These are phyloP conservation scores for Camptogramma bilineatum DNA, from an alignment of 2,888 invertebrate species.

Conservation along the genomic window DNA sequence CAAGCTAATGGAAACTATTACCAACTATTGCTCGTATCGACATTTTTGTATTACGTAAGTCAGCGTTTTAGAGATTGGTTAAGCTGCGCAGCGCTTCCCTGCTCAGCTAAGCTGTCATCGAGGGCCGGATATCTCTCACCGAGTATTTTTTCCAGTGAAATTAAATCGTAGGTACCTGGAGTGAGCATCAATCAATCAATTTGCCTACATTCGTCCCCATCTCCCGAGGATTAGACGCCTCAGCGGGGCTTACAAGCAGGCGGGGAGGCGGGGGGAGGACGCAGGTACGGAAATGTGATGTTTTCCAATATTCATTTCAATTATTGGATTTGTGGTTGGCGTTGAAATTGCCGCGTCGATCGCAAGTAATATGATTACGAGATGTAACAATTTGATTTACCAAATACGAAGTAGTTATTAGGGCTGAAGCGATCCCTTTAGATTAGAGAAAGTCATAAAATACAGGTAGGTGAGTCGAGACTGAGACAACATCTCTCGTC, in stretches of 20 bases:
- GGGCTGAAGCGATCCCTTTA: too few species aligned
- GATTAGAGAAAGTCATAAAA: too few species aligned
- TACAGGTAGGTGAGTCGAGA: too few species aligned
- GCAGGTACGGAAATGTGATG: neutral
- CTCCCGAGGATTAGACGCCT: slow-evolving; percentile 19
- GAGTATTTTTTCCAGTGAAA: slow-evolving; percentile 27
- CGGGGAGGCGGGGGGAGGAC: neutral
- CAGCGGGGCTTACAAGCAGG: slow-evolving; percentile 2
- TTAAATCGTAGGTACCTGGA: slow-evolving; percentile 25
- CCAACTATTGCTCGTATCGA: slow-evolving; percentile 6
- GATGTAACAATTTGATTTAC: neutral
- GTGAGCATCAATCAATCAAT: slow-evolving; percentile 33
- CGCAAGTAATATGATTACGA: neutral
- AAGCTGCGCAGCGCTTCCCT: slow-evolving; percentile 2
- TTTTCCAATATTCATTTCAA: slow-evolving; percentile 11
- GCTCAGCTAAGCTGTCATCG: slow-evolving; percentile 9
- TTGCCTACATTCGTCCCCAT: slow-evolving; percentile 20
- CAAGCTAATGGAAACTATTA: neutral
- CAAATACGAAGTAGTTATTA: too few species aligned
- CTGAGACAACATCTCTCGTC: too few species aligned
- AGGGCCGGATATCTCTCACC: slow-evolving; percentile 3
- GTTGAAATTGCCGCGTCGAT: slow-evolving; percentile 7
- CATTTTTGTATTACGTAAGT: slow-evolving; percentile 5
- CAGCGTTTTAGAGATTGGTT: slow-evolving; percentile 7
- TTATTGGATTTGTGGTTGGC: slow-evolving; percentile 12